Conservation (phyloP, 1,140 invertebrate species). For the Papilio polyxenes region DNA sequence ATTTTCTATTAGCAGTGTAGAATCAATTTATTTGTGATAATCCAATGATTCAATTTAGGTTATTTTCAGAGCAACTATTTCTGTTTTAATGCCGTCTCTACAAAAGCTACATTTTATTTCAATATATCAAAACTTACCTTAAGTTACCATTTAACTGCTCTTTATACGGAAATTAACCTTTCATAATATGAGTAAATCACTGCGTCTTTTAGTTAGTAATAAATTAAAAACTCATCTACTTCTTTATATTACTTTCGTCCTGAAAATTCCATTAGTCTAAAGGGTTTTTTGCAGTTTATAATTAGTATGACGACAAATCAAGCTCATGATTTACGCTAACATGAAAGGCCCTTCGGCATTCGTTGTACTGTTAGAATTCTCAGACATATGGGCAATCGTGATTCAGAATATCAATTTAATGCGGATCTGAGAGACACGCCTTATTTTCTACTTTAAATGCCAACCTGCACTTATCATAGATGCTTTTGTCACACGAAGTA, state of each 20-base stretch:
- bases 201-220: no score
- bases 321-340: neutral
- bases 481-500: neutral
- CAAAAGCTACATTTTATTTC: neutral
- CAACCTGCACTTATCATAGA: conserved; percentile 6
- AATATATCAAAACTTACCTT: no score
- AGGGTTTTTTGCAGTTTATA: neutral
- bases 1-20: neutral
- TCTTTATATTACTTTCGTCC: no score
- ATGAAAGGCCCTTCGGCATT: conserved; percentile 2
- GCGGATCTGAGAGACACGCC: conserved; percentile 15
- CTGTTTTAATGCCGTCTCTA: neutral
- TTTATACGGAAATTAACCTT: no score
- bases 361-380: conserved; percentile 17
- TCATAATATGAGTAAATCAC: no score
- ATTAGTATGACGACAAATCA: neutral
- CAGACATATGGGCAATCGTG: conserved; percentile 18
- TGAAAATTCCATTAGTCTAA: neutral
- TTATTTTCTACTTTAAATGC: conserved; percentile 22
- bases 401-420: conserved; percentile 19
- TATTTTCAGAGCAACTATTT: neutral
- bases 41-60: neutral
- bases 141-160: no score
- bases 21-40: neutral
- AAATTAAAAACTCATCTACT: no score